phyloP scores from a whole-genome alignment of 2,113 vertebrate genomes.

The Dasypus novemcinctus region DNA sequence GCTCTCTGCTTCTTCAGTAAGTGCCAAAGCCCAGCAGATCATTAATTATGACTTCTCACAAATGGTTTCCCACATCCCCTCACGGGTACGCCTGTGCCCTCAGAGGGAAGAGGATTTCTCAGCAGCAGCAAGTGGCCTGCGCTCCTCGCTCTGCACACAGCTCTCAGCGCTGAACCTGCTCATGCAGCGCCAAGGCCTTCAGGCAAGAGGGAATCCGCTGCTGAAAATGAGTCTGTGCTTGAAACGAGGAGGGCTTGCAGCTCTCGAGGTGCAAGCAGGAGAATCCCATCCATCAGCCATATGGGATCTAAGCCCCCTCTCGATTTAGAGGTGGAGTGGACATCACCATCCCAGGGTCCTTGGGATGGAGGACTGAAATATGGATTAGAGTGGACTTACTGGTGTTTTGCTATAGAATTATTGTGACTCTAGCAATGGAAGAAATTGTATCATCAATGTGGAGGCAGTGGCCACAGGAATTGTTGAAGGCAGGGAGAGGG shows the following conservation, averaged over 20 bases:
- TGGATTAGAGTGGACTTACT: too few relatives aligned
- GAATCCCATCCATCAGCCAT: too few relatives aligned
- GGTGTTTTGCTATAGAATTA: too few relatives aligned
- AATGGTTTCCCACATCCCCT: constrained; percentile 27
- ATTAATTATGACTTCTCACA: constrained; percentile 61
- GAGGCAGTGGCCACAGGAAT: too few relatives aligned
- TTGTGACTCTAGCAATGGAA: too few relatives aligned
- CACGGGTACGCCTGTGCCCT: not conserved
- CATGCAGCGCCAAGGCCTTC: not conserved
- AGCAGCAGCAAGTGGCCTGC: not conserved
- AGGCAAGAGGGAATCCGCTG: not conserved
- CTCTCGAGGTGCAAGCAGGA: not conserved
- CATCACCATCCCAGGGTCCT: too few relatives aligned
- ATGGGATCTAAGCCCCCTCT: too few relatives aligned
- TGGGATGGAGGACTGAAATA: too few relatives aligned
- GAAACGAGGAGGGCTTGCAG: constrained; percentile 43
- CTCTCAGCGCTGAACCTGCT: not conserved
- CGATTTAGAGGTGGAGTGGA: too few relatives aligned
- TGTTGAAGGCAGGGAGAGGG: too few relatives aligned
- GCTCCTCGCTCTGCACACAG: not conserved
- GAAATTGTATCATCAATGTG: too few relatives aligned
- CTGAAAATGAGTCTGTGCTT: constrained; percentile 3
- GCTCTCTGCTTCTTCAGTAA: not conserved
- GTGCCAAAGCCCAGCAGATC: constrained; percentile 57
- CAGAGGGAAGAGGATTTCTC: not conserved